Evolutionary conservation across 2,113 vertebrate species (phyloP), one percentile per base, ranked within the genome.

Genomic region (Rhadina sibilatrix): DNA sequence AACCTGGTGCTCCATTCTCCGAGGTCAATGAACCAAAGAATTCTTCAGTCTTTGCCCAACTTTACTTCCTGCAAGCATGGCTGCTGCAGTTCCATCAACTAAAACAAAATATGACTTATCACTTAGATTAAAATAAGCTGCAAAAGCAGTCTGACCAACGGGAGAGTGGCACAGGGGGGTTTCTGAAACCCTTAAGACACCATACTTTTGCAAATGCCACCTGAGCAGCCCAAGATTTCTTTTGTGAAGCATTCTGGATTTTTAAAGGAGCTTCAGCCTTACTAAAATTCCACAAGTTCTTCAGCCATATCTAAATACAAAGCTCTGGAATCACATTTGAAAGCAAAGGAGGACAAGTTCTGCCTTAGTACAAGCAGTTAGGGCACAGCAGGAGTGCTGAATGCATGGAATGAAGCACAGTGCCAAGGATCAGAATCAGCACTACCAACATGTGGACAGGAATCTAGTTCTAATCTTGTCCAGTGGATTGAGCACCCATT

Each of bases 41-140:
- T 50, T 82, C 60, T 66, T 79, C n/a, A 30, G 59, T 38, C 23
- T 10, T 5, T 42, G 31, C 17, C 24, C 25, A 95, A 50, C 25
- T 53, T 66, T 7, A 85, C 10, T 6, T 33, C 56, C 66, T 61
- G 23, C 0, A 0, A 85, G 40, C 23, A 70, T 1, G 21, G 24
- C 56, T 78, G 28, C 47, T 59, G 12, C 57, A 68, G 53, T 52
- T 90, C 53, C 38, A 68, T 20, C 23, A 92, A 59, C 17, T 85
- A 24, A 63, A 76, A 71, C 2, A 7, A 47, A 75, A 15, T 15
- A 49, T 42, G 31, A 74, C 24, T 63, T 54, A 53, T 2, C 66
- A 68, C 23, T 83, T 75, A 12, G 31, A 59, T 54, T 46, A 76
- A 79, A 89, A 76, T 35, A 77, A 93, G 11, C 3, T 35, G 27